Base-by-base conservation (phyloP, 2,888 invertebrate species). In the Andrena minutula region DNA sequence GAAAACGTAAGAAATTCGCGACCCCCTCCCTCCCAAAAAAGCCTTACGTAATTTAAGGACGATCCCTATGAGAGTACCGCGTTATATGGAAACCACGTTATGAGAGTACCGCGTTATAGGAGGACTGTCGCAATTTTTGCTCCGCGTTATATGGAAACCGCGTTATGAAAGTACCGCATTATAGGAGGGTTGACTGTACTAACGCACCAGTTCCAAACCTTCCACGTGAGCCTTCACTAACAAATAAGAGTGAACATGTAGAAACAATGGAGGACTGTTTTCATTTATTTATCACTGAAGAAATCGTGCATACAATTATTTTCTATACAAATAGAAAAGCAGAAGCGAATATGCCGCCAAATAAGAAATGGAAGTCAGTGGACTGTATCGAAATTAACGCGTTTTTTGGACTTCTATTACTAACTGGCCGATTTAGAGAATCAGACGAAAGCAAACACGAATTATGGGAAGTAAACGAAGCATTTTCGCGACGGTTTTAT, bases 251-350 rank as follows among this genome's bases (percentile, higher is more conserved):
- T 12, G 12, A 41, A 4, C 41, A 65, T n/a, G 28, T 65, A 10
- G 47, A 72, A 35, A 35, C 32, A 16, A 71, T 58, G 10, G 58
- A 70, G 5, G 70, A 76, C 5, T 76, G 49, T 41, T 70, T 76
- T 30, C 70, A 56, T 30, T 56, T 76, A 30, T 76, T 76, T 5
- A 58, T 76, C 10, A 41, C 53, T 8, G 63, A 64, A 20, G 26
- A 53, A 28, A 70, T 76, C 3, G 30, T 76, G 26, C 56, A 64
- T 10, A 70, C 1, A 6, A 47, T 76, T 10, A 56, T 76, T 16
- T 23, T 53, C 6, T 56, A 70, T 28, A 76, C 70, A 1, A 76
- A 76, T 47, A 47, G 56, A n/a, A 76, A 70, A 47, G 75, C 70
- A 28, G 26, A 53, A 10, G 28, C 23, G 2, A 75, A 23, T 35